phyloP scores from a whole-genome alignment of 2,888 invertebrate genomes.

The Lasioglossum zephyrum region DNA sequence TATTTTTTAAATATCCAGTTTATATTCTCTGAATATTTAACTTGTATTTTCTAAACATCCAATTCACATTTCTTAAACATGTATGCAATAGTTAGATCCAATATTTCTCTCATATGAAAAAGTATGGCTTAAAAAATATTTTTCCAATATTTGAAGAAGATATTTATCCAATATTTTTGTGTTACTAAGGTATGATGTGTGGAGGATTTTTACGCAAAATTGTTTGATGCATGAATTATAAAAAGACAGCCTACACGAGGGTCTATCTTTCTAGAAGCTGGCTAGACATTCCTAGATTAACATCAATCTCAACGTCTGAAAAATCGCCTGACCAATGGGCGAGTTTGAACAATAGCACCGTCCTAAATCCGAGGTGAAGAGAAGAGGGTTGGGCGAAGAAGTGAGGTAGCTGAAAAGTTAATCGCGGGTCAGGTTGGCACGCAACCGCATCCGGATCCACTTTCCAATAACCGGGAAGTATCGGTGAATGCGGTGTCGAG shows the following conservation, averaged over 20 bases:
- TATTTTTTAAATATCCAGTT: too few species aligned
- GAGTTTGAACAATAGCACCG: background rate
- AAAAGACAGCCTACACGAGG: background rate
- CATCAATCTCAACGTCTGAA: background rate
- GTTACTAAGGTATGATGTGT: too few species aligned
- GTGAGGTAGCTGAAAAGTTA: conserved; percentile 12
- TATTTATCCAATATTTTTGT: too few species aligned
- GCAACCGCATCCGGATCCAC: conserved; percentile 44
- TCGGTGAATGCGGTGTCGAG: conserved; percentile 41
- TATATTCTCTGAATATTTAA: too few species aligned
- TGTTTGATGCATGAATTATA: too few species aligned
- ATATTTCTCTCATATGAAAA: too few species aligned
- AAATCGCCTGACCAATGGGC: background rate
- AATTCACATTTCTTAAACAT: too few species aligned
- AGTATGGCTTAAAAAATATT: too few species aligned
- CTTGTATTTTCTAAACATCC: too few species aligned
- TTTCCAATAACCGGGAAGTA: conserved; percentile 50
- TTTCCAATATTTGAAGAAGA: too few species aligned
- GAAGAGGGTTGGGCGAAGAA: background rate
- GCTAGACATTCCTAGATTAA: background rate
- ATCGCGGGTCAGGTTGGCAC: conserved; percentile 37
- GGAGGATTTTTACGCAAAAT: too few species aligned
- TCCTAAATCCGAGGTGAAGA: background rate
- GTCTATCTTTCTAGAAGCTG: background rate
- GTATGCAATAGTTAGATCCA: too few species aligned